These are phyloP conservation scores for Coryphaenoides rupestris DNA, from an alignment of 2,113 vertebrate genomes.

Conservation along the genomic window DNA sequence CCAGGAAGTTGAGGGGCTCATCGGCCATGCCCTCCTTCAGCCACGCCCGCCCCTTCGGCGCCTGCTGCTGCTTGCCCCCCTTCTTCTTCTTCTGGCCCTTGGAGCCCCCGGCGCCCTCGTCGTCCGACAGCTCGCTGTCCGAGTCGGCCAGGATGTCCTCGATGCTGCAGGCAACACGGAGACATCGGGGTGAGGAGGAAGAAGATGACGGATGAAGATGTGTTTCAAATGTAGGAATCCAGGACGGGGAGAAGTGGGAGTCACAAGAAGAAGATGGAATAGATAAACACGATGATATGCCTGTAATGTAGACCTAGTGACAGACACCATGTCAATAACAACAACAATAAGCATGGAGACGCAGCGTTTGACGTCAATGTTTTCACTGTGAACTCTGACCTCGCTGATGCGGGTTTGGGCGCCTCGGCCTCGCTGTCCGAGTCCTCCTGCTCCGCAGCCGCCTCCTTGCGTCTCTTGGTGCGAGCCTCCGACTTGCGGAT, in stretches of 20 bases:
- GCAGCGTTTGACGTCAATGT: too few relatives aligned
- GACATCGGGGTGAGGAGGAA: neutral
- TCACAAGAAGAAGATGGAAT: too few relatives aligned
- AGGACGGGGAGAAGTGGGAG: too few relatives aligned
- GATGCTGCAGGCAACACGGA: constrained; percentile 70
- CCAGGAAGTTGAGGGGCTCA: constrained; percentile 96
- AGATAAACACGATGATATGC: too few relatives aligned
- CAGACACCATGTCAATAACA: too few relatives aligned
- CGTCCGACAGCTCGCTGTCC: constrained; percentile 77
- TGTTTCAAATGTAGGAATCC: too few relatives aligned
- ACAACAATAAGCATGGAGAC: too few relatives aligned
- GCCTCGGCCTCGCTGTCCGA: constrained; percentile 72
- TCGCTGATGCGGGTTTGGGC: constrained; percentile 70
- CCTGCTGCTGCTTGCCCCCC: constrained; percentile 52
- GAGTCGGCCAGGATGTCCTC: constrained; percentile 92
- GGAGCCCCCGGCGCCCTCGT: constrained; percentile 53
- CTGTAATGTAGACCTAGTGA: too few relatives aligned
- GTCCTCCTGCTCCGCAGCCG: constrained; percentile 51
- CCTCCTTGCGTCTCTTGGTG: constrained; percentile 77
- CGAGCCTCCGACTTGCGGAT: constrained; percentile 90
- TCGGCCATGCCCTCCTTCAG: constrained; percentile 90
- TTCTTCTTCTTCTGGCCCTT: constrained; percentile 75
- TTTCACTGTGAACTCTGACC: constrained; percentile 57
- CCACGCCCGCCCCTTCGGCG: constrained; percentile 82
- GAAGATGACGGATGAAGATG: neutral